These are phyloP conservation scores for Cryptocephalus primarius DNA, from an alignment of 2,888 invertebrate species.

Conservation along the genomic window DNA sequence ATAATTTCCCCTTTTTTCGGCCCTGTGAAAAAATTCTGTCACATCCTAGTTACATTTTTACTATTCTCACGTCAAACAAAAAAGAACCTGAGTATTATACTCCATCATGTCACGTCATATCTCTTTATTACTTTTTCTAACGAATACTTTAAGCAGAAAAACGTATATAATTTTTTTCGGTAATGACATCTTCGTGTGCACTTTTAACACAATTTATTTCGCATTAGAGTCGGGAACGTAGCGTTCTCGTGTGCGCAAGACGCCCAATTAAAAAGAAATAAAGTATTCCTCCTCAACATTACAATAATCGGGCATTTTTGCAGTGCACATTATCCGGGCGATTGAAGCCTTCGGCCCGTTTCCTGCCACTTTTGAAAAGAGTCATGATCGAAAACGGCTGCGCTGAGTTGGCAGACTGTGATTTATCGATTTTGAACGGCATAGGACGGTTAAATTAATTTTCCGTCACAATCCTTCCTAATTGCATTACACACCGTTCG, in stretches of 20 bases:
- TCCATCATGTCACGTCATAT: background rate
- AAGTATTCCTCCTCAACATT: background rate
- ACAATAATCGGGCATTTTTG: no score
- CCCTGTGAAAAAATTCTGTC: no score
- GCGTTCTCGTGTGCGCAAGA: background rate
- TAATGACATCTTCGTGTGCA: slow-evolving; percentile 20
- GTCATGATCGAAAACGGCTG: no score
- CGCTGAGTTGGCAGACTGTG: no score
- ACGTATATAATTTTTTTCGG: background rate
- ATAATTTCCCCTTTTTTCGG: no score
- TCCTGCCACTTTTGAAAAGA: no score
- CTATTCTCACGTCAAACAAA: background rate
- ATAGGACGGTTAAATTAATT: no score
- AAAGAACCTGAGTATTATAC: background rate
- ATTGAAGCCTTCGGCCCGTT: no score
- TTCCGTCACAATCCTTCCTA: no score
- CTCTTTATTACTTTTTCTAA: background rate
- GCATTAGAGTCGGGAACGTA: slow-evolving; percentile 10
- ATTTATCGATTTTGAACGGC: no score
- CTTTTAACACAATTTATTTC: slow-evolving; percentile 21
- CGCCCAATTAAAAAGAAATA: background rate
- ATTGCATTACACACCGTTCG: no score
- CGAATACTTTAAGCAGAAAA: background rate
- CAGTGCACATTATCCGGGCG: no score
- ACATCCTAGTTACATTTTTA: background rate